These are phyloP conservation scores for Microcaecilia unicolor DNA, from an alignment of 2,797 vertebrate species.

Conservation along the genomic window DNA sequence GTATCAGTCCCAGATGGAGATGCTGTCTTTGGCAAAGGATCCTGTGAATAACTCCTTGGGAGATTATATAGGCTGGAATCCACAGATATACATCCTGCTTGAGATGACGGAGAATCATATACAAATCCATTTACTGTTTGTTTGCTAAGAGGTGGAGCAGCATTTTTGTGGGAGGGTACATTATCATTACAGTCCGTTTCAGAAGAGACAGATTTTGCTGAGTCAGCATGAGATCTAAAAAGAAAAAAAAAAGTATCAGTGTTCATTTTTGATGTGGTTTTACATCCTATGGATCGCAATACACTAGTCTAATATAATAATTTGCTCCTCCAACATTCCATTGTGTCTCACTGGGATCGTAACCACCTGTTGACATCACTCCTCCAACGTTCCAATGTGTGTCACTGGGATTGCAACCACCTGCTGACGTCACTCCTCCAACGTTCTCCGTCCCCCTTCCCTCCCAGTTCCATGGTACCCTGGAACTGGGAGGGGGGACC, in stretches of 20 bases:
- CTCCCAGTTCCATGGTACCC: no score
- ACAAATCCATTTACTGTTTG: conserved; percentile 84
- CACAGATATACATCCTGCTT: conserved; percentile 58
- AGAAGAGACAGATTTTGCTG: conserved; percentile 81
- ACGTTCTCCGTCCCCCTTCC: no score
- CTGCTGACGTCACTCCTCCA: no score
- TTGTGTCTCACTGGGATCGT: no score
- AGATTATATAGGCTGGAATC: conserved; percentile 82
- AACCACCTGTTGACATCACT: no score
- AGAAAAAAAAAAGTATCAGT: neutral
- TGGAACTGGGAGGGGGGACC: no score
- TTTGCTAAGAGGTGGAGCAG: conserved; percentile 68
- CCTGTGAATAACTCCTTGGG: conserved; percentile 92
- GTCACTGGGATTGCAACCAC: no score
- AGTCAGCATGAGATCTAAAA: conserved; percentile 71
- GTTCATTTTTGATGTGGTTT: no score
- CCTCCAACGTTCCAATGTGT: no score
- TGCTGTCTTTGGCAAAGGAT: conserved; percentile 72
- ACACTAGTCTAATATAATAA: no score
- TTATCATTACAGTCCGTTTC: conserved; percentile 98
- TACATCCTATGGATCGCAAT: no score
- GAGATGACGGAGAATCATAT: conserved; percentile 84
- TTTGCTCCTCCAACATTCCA: no score
- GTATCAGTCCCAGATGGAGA: conserved; percentile 62
- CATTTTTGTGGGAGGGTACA: conserved; percentile 76